These are phyloP conservation scores for Pampus argenteus DNA, from an alignment of 2,797 vertebrate species.

Conservation along the genomic window DNA sequence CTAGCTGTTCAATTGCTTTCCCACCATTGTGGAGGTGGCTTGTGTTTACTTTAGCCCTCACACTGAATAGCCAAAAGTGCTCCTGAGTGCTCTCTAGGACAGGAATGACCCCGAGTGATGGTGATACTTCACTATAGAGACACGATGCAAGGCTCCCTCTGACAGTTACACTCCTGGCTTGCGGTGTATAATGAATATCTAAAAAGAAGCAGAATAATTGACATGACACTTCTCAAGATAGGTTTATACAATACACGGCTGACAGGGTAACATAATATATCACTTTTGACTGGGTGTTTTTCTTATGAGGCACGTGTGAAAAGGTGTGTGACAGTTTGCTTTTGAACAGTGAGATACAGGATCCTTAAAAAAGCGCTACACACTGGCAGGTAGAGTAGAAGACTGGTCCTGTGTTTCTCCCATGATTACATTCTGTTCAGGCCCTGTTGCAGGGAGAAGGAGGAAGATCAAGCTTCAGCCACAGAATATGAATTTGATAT, in stretches of 20 bases:
- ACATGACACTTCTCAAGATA: neutral
- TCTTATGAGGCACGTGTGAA: neutral
- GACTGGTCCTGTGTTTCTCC: conserved; percentile 54
- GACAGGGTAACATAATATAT: neutral
- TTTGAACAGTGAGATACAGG: neutral
- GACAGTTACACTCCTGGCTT: conserved; percentile 1
- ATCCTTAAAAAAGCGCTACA: conserved; percentile 1
- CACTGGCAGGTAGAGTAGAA: conserved; percentile 44
- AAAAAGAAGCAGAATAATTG: conserved; percentile 6
- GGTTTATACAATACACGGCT: neutral
- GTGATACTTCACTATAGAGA: conserved; percentile 24
- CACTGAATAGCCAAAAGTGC: conserved; percentile 19
- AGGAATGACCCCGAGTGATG: conserved; percentile 21
- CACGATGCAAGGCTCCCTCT: conserved; percentile 3
- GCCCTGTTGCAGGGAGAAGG: conserved; percentile 71
- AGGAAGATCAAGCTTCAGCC: conserved; percentile 73
- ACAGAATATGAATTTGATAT: conserved; percentile 84
- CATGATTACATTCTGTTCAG: conserved; percentile 80
- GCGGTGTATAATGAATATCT: conserved; percentile 2
- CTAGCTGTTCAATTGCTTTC: neutral
- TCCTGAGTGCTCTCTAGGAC: conserved; percentile 23
- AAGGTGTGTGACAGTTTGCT: conserved; percentile 14
- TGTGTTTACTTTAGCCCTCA: conserved; percentile 13
- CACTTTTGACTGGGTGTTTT: neutral
- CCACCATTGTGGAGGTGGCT: conserved; percentile 7